Percentiles rank a stretch among this genome's conserved stretches.
These are phyloP conservation scores for Molorchus minor DNA, from an alignment of 2,888 invertebrate genomes.

Conservation along the genomic window DNA sequence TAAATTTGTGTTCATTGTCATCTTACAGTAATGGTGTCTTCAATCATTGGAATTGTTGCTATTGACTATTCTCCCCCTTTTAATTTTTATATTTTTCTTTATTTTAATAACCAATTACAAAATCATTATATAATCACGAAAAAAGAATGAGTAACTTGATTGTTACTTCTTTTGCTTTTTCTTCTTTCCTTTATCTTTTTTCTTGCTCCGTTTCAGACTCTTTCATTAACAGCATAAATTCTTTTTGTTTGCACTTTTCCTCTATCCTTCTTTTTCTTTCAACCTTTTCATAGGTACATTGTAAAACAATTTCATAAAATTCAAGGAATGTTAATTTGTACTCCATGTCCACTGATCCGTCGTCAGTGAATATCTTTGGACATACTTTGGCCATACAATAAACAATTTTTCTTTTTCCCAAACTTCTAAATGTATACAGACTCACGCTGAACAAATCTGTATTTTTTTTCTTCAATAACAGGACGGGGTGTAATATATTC, in stretches of 20 bases:
- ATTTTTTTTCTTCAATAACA: conserved; percentile 1
- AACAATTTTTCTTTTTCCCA: conserved; percentile 54
- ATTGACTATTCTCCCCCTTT: no score
- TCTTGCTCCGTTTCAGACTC: neutral
- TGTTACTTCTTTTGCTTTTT: no score
- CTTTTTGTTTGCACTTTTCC: neutral
- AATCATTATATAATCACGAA: no score
- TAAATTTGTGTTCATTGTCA: no score
- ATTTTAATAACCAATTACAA: no score
- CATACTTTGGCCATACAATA: conserved; percentile 61
- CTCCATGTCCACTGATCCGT: conserved; percentile 63
- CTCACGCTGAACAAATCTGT: conserved; percentile 31
- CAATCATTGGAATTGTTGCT: no score
- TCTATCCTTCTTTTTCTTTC: conserved; percentile 26
- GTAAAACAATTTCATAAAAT: conserved; percentile 68
- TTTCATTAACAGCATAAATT: neutral
- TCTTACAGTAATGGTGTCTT: no score
- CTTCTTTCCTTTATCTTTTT: neutral
- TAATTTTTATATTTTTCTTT: no score
- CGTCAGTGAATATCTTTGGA: conserved; percentile 61
- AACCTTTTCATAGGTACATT: conserved; percentile 54
- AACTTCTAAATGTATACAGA: conserved; percentile 50
- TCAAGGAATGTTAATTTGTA: conserved; percentile 69
- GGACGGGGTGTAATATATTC: neutral
- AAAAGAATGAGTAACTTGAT: no score